phyloP scores from a whole-genome alignment of 1,140 invertebrate species.

The Aricia agestis region DNA sequence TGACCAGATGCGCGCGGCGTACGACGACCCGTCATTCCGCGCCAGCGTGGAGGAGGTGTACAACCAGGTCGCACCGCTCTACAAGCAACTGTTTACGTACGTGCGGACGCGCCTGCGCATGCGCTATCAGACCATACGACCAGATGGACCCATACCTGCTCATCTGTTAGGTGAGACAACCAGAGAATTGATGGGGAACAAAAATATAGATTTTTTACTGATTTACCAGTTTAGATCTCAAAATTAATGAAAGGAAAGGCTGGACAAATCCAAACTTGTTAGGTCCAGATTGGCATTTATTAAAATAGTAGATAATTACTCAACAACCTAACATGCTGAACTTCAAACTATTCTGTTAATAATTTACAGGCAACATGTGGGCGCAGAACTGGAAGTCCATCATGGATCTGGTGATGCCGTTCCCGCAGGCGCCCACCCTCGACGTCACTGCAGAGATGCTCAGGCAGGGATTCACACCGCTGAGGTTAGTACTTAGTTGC shows the following conservation, averaged over 20 bases:
- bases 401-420: conserved; percentile 86
- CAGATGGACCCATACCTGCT: conserved; percentile 85
- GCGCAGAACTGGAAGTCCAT: conserved; percentile 89
- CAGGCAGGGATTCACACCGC: conserved; percentile 82
- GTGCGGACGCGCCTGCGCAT: conserved; percentile 84
- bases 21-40: conserved; percentile 83
- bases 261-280: too few relatives aligned
- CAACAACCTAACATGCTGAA: too few relatives aligned
- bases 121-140: conserved; percentile 81
- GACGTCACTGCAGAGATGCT: conserved; percentile 88
- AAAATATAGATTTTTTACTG: too few relatives aligned
- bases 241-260: too few relatives aligned
- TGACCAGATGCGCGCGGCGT: conserved; percentile 83
- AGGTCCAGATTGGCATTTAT: too few relatives aligned
- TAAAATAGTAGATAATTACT: too few relatives aligned
- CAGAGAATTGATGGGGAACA: not conserved
- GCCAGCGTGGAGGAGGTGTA: conserved; percentile 83
- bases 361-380: conserved; percentile 84
- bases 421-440: conserved; percentile 81
- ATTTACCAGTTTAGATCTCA: too few relatives aligned
- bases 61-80: conserved; percentile 85
- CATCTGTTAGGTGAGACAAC: conserved; percentile 80
- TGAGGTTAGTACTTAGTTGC: conserved; percentile 74
- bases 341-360: too few relatives aligned
- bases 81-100: conserved; percentile 91